A percentile compares a stretch with the other conserved stretches of the same genome.
Evolutionary conservation across 2,797 vertebrate genomes (phyloP).

Genomic region (Sebastolobus alascanus): DNA sequence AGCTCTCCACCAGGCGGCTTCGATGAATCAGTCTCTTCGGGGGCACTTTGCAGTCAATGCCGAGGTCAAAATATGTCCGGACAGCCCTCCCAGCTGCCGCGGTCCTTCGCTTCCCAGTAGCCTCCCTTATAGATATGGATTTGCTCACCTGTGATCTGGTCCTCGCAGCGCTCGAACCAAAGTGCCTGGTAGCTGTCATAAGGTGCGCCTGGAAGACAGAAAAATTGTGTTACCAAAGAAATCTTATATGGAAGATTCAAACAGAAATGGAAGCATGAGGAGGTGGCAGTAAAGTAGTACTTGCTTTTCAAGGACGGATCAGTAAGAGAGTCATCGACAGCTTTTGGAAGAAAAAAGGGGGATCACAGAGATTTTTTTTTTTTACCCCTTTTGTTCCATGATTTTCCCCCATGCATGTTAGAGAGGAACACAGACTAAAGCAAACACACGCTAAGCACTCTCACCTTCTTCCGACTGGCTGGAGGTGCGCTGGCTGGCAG

Average conservation of each 20-base stretch:
- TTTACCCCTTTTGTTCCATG: constrained; percentile 52
- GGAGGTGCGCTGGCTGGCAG: constrained; percentile 80
- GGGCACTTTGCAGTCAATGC: constrained; percentile 38
- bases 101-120: constrained; percentile 97
- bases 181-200: constrained; percentile 90
- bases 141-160: constrained; percentile 89
- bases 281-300: constrained; percentile 66
- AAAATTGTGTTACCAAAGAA: neutral
- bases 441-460: neutral
- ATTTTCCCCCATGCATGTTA: constrained; percentile 37
- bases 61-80: constrained; percentile 92
- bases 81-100: constrained; percentile 90
- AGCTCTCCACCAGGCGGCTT: constrained; percentile 29
- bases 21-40: constrained; percentile 51
- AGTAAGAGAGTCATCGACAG: constrained; percentile 85
- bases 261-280: neutral
- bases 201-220: constrained; percentile 81
- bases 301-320: constrained; percentile 87
- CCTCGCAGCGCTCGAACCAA: constrained; percentile 93
- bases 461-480: constrained; percentile 90
- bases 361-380: constrained; percentile 56
- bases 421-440: constrained; percentile 33
- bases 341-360: constrained; percentile 80
- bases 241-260: neutral
- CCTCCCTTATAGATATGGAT: constrained; percentile 93